Percentiles rank a stretch among this genome's conserved stretches.
phyloP scores from a whole-genome alignment of 2,797 vertebrate genomes.

The Megaceryle alcyon region DNA sequence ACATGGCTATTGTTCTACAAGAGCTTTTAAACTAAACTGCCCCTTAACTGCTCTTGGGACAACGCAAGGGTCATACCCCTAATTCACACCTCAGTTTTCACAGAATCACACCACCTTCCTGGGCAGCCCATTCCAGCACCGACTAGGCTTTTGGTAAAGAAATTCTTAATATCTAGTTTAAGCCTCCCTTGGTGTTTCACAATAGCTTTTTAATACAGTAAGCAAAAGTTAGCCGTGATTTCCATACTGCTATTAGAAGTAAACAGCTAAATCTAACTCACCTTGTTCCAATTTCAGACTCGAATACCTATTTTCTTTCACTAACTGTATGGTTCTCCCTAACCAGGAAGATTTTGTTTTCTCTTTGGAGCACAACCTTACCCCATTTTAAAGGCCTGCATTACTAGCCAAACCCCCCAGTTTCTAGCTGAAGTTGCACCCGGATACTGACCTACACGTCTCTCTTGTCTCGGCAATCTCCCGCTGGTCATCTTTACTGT shows the following conservation, averaged over 20 bases:
- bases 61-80: rapidly evolving
- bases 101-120: no score
- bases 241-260: neutral
- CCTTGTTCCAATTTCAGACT: no score
- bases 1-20: rapidly evolving
- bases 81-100: neutral
- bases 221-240: neutral
- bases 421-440: rapidly evolving
- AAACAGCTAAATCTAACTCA: rapidly evolving
- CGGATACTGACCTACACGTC: constrained; percentile 84
- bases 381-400: rapidly evolving
- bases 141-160: no score
- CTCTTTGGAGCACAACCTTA: rapidly evolving
- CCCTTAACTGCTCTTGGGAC: neutral
- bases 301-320: no score
- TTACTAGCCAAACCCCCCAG: rapidly evolving
- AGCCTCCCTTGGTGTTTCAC: no score
- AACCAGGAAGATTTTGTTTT: rapidly evolving
- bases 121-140: no score
- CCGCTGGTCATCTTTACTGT: constrained; percentile 95
- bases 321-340: rapidly evolving
- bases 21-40: neutral
- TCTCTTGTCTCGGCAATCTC: constrained; percentile 95
- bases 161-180: no score
- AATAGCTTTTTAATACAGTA: neutral